phyloP scores from a whole-genome alignment of 2,888 invertebrate genomes.

The Macrosiphum euphorbiae region DNA sequence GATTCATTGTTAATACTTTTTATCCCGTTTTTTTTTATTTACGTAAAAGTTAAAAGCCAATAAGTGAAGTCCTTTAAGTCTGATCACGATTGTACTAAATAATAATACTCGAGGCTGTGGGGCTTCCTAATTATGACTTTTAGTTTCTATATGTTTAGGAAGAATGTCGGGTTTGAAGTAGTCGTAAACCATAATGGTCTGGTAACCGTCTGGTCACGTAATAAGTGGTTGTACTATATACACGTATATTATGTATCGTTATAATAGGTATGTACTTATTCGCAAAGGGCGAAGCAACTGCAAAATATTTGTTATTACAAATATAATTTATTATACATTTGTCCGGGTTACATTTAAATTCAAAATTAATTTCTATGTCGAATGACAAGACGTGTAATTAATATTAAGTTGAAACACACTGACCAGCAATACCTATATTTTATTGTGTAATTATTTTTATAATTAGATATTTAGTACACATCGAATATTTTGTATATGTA shows the following conservation, averaged over 20 bases:
- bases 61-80: slow-evolving; percentile 19
- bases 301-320: neutral
- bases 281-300: neutral
- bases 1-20: neutral
- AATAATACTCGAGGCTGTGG: neutral
- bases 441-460: neutral
- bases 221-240: neutral
- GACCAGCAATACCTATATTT: neutral
- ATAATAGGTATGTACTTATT: neutral
- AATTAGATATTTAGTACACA: neutral
- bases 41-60: neutral
- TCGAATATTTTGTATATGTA: neutral
- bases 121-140: slow-evolving; percentile 31
- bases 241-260: neutral
- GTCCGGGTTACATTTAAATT: neutral
- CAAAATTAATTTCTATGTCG: neutral
- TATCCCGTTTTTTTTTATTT: neutral
- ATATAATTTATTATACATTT: neutral
- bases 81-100: neutral
- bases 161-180: neutral
- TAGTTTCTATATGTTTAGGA: neutral
- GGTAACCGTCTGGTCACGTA: neutral
- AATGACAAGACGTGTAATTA: neutral
- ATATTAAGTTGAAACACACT: neutral
- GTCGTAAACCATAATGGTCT: neutral